Evolutionary conservation across 2,888 invertebrate species (phyloP), one percentile per base, ranked within the genome.

Genomic region (Nephrotoma flavescens): DNA sequence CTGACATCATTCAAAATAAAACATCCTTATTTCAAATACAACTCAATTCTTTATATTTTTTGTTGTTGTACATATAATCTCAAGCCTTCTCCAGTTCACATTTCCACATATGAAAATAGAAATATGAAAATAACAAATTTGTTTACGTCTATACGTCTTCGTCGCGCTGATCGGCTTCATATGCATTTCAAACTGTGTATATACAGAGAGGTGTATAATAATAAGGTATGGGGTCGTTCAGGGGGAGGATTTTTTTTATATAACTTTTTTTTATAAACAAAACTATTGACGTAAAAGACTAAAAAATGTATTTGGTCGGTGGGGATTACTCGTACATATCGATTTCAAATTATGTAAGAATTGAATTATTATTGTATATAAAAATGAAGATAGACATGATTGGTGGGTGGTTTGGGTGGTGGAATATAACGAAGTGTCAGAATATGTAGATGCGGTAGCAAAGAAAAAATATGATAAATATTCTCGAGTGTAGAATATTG

Each of bases 401-500:
- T 5, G 15, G 52, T 52, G 15, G 15, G 52, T n/a, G 52, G 52
- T 15, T 71, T 52, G 52, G 71, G 31, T 9, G 71, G 31, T 7
- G n/a, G n/a, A n/a, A 31, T 9, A 31, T 4, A 71, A 71, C n/a
- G n/a, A 19, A 31, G 7, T 71, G 71, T 12, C 31, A 71, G 15
- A 71, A 31, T 71, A 71, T 3, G 84, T 15, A 84, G 47, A 47
- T 42, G 15, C 9, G 0, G 84, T 15, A 42, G 42, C n/a, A 84
- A 42, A n/a, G 84, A 19, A 41, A 84, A 84, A 9, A 84, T 84
- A 84, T 42, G 15, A 84, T 42, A 84, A 42, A 42, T 84, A 84
- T 42, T 84, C 84, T 84, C 84, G 15, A 84, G 84, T 84, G 42
- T n/a, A 84, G 42, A 42, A 84, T 84, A 84, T 84, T 84, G 84